Evolutionary conservation across 2,797 vertebrate species (phyloP).

Genomic region (Takifugu ocellatus): DNA sequence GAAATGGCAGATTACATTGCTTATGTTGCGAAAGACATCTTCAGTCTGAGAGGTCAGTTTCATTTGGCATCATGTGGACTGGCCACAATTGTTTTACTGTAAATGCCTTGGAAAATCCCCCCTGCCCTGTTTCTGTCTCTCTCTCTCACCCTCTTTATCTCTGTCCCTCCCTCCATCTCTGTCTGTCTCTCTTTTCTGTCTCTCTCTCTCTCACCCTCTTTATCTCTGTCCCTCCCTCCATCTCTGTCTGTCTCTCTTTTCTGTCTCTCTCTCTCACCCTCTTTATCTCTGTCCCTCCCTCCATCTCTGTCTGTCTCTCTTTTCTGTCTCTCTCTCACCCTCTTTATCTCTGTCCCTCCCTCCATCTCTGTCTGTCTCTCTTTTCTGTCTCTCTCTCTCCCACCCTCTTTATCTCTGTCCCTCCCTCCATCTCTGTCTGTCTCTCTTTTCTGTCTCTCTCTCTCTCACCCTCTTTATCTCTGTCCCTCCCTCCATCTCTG

Average conservation of each 20-base stretch:
- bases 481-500: too few species aligned
- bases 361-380: neutral
- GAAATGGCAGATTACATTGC: conserved; percentile 90
- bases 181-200: too few species aligned
- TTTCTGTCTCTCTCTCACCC: conserved; percentile 6
- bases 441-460: conserved; percentile 10
- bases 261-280: conserved; percentile 9
- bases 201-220: conserved; percentile 12
- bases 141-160: conserved; percentile 9
- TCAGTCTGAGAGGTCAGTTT: conserved; percentile 86
- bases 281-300: neutral
- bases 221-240: neutral
- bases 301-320: too few species aligned
- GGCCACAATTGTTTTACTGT: neutral
- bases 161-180: neutral
- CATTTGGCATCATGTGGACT: neutral
- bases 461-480: neutral
- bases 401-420: conserved; percentile 8
- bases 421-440: too few species aligned
- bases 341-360: neutral
- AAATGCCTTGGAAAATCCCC: neutral
- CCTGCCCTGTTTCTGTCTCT: neutral
- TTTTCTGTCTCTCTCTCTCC: conserved; percentile 13
- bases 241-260: too few species aligned
- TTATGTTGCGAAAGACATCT: conserved; percentile 91